Conservation (phyloP, 2,113 vertebrate species). For the Misgurnus anguillicaudatus region DNA sequence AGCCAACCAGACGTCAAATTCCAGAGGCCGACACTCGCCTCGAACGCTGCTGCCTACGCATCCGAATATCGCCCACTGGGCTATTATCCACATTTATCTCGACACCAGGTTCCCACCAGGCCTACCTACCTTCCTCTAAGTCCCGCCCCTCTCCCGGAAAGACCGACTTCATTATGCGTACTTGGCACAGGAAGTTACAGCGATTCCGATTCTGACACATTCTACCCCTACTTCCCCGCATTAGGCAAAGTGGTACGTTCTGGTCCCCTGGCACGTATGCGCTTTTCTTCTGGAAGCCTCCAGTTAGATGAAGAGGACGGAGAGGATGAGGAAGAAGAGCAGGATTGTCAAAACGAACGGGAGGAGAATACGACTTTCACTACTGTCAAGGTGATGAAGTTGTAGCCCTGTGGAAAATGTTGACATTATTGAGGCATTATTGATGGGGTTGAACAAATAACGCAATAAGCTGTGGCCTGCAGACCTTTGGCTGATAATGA, state of each 20-base stretch:
- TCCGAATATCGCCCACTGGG: constrained; percentile 90
- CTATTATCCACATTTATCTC: constrained; percentile 82
- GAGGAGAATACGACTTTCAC: constrained; percentile 52
- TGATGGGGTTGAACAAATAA: constrained; percentile 8
- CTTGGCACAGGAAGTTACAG: constrained; percentile 79
- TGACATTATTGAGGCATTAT: not conserved
- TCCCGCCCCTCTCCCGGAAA: constrained; percentile 68
- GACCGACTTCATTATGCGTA: constrained; percentile 60
- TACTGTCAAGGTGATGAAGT: constrained; percentile 39
- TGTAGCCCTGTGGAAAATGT: constrained; percentile 25
- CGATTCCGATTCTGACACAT: constrained; percentile 88
- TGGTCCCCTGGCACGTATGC: constrained; percentile 77
- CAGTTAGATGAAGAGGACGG: constrained; percentile 90
- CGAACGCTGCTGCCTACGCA: constrained; percentile 68
- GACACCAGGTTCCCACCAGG: constrained; percentile 61
- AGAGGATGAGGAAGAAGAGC: constrained; percentile 62
- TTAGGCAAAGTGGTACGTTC: constrained; percentile 71
- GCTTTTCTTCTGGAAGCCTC: constrained; percentile 90
- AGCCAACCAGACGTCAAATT: constrained; percentile 91
- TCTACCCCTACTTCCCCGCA: constrained; percentile 82
- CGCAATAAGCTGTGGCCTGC: not conserved
- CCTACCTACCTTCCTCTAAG: constrained; percentile 73
- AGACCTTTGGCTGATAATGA: not conserved
- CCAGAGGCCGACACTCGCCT: constrained; percentile 61
- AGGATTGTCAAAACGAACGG: constrained; percentile 15